Conservation (phyloP, 2,888 invertebrate species). For the Caenorhabditis afra region DNA sequence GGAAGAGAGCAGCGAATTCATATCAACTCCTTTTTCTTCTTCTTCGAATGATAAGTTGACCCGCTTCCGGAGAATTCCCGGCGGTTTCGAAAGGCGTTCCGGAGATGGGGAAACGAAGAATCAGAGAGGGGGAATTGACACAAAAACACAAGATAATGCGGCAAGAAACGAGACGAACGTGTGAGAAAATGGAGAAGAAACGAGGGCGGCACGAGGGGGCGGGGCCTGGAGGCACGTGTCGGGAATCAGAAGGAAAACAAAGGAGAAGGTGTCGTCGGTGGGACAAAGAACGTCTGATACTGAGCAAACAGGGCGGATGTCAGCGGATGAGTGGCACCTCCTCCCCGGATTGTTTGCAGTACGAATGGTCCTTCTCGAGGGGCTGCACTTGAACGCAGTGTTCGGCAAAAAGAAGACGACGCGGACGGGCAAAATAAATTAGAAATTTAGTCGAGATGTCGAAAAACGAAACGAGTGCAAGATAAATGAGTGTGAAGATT, state of each 20-base stretch:
- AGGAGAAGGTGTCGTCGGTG: conserved; percentile 23
- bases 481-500: conserved; percentile 53
- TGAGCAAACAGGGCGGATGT: conserved; percentile 37
- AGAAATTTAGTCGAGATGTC: conserved; percentile 59
- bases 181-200: conserved; percentile 38
- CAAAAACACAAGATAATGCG: conserved; percentile 5
- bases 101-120: conserved; percentile 22
- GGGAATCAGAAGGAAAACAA: conserved; percentile 1
- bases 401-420: conserved; percentile 25
- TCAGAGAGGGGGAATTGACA: conserved; percentile 7
- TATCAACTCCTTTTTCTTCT: not conserved
- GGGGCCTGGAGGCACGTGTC: conserved; percentile 3
- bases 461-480: conserved; percentile 47
- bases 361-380: conserved; percentile 17
- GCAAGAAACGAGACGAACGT: conserved; percentile 11
- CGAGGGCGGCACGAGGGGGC: conserved; percentile 1
- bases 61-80: conserved; percentile 21
- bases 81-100: not conserved
- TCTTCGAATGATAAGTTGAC: conserved; percentile 26
- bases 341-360: conserved; percentile 23
- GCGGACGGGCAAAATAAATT: conserved; percentile 46
- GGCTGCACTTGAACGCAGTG: conserved; percentile 47
- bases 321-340: conserved; percentile 51
- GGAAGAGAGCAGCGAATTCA: no score
- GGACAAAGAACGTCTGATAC: conserved; percentile 52